These are phyloP conservation scores for Capitella teleta DNA, from an alignment of 1,140 invertebrate species.

Conservation along the genomic window DNA sequence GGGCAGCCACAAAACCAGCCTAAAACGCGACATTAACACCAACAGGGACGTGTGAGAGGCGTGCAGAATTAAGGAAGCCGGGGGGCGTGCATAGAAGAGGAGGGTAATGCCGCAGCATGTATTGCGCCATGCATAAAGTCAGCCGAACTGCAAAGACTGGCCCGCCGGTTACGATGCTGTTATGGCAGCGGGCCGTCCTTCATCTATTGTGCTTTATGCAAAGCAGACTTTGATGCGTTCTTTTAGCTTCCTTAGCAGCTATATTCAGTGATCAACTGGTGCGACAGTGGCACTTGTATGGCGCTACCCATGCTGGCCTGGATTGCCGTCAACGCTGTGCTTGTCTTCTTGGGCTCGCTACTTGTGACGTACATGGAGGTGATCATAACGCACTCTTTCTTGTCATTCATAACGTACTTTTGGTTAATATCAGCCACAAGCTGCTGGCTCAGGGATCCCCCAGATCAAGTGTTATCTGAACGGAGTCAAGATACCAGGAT, in stretches of 20 bases:
- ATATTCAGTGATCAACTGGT: background rate
- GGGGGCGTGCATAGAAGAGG: too few species aligned
- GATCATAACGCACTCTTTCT: slow-evolving; percentile 17
- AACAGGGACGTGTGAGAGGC: too few species aligned
- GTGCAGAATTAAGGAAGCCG: too few species aligned
- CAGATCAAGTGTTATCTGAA: slow-evolving; percentile 99
- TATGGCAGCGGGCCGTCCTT: background rate
- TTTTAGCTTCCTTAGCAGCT: background rate
- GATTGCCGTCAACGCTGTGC: slow-evolving; percentile 61
- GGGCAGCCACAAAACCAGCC: too few species aligned
- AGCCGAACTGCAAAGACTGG: background rate
- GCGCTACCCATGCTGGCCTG: slow-evolving; percentile 62
- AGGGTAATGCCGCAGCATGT: background rate
- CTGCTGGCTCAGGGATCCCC: slow-evolving; percentile 93
- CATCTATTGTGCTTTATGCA: background rate
- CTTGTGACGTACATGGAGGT: slow-evolving; percentile 74
- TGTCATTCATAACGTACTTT: background rate
- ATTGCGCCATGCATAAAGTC: background rate
- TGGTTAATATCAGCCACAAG: slow-evolving; percentile 80
- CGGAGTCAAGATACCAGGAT: slow-evolving; percentile 64
- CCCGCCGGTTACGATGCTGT: background rate
- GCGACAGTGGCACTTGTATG: slow-evolving; percentile 50
- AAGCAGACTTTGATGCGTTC: background rate
- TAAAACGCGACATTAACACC: too few species aligned
- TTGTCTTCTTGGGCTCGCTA: slow-evolving; percentile 65